Base-by-base conservation (phyloP, 2,888 invertebrate genomes). In the Lacanobia oleracea region DNA sequence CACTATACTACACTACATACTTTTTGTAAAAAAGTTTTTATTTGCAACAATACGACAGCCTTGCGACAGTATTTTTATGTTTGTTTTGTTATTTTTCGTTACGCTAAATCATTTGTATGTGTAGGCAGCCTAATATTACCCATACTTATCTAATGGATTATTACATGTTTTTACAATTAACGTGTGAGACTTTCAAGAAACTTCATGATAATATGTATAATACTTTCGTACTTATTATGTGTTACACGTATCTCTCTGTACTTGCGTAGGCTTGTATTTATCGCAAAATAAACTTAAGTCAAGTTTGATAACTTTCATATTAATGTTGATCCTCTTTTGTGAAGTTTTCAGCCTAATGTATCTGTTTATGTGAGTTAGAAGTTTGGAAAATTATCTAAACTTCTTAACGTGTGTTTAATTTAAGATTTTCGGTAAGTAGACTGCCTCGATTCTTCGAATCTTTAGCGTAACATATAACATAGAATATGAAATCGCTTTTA, bases 291-390 rank as follows among this genome's bases (percentile, higher is more conserved):
- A 66, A 77, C 33, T 63, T 54, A 43, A 50, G 12, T 50, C 51
- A 78, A 81, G 45, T 73, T 66, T 27, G 23, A 65, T 81, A 67
- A 79, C 50, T 81, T 63, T 81, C 72, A 54, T 51, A 59, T 72
- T 40, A 62, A 77, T 67, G 51, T 56, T 81, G 67, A 77, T 73
- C 59, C 48, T 56, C 54, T 72, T 73, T 66, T 7, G 56, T 16
- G 9, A 66, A 68, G 54, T 78, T 73, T 77, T 73, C 27, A 59
- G 51, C 51, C 40, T 73, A 73, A 77, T 77, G 37, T 77, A 51
- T 59, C 5, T 54, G 61, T 67, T 61, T 72, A 43, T 27, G 51
- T 4, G 61, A 61, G 62, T 40, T 62, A n/a, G 9, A 50, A 71
- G 50, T 71, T 72, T 45, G 18, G 43, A 10, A 62, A 70, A 57